Evolutionary conservation across 2,113 vertebrate genomes (phyloP).

Genomic region (Natator depressus): DNA sequence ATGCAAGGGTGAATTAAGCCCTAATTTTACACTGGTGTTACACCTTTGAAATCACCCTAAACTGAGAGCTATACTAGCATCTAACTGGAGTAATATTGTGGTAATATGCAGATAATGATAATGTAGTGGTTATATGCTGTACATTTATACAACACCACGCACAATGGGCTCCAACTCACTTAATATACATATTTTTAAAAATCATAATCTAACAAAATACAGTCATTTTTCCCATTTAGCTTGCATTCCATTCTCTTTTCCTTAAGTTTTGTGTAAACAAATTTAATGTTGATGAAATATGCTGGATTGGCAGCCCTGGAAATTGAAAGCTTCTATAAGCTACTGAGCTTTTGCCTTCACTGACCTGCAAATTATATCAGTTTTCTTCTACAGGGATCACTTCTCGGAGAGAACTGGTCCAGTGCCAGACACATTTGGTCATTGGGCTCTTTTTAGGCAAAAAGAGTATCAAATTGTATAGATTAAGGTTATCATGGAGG

Average conservation of each 20-base stretch:
- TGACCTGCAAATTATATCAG: neutral
- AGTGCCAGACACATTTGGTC: neutral
- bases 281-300: neutral
- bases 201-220: neutral
- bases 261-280: neutral
- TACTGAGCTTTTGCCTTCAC: rapidly evolving
- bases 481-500: neutral
- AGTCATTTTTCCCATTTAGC: neutral
- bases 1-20: neutral
- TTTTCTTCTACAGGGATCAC: neutral
- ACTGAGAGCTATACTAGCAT: neutral
- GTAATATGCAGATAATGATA: rapidly evolving
- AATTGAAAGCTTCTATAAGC: neutral
- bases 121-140: neutral
- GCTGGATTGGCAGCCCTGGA: neutral
- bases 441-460: neutral
- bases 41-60: neutral
- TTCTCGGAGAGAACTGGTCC: neutral
- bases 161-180: neutral
- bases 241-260: neutral
- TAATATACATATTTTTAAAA: neutral
- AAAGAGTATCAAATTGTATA: neutral
- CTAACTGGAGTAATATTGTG: neutral
- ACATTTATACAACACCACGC: neutral
- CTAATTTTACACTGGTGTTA: neutral